Base-by-base conservation (phyloP, 2,797 vertebrate genomes). In the Sphenopsis melanotis region DNA sequence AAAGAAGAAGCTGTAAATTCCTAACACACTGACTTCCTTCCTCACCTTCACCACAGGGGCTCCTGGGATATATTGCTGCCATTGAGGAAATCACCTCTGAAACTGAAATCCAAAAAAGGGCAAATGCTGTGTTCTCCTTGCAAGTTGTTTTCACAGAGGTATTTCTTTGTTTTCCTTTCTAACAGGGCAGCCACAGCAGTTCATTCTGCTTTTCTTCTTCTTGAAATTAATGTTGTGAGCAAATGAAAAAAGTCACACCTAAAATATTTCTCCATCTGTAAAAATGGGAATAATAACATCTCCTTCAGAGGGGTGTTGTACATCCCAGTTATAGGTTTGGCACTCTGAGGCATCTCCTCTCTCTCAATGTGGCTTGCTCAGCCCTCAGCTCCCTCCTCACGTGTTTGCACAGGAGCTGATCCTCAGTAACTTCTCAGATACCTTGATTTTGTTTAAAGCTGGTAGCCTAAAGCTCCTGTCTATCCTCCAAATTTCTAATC, bases 181-280 rank as follows among this genome's bases (percentile, higher is more conserved):
- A 68, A 56, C 39, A 79, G 61, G 41, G 53, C 55, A 84, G 42
- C 14, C 27, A 42, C 50, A 30, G 37, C 44, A 72, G 41, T 44
- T 78, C 42, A 34, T 87, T 68, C 50, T 52, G 37, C 34, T 79
- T 74, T 82, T 60, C 49, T 61, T 72, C 65, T 56, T 37, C 61
- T 56, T 32, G 27, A 91, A 89, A 95, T 81, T 72, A 89, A 78
- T 41, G 49, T 37, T 53, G 44, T 75, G 68, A 95, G 49, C 49
- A 93, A 96, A 93, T 80, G 63, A 89, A 93, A 93, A 85, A 91
- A 86, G 49, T 84, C 90, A 89, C 63, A 83, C 81, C 61, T 92
- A 29, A 83, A 91, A 70, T 83, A 95, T 86, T 82, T 82, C 46
- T 68, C 47, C n/a, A 52, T 37, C 53, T 79, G 72, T 71, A 95